These are phyloP conservation scores for Trididemnum clinides DNA, from an alignment of 23 tunicate genomes.

Conservation along the genomic window DNA sequence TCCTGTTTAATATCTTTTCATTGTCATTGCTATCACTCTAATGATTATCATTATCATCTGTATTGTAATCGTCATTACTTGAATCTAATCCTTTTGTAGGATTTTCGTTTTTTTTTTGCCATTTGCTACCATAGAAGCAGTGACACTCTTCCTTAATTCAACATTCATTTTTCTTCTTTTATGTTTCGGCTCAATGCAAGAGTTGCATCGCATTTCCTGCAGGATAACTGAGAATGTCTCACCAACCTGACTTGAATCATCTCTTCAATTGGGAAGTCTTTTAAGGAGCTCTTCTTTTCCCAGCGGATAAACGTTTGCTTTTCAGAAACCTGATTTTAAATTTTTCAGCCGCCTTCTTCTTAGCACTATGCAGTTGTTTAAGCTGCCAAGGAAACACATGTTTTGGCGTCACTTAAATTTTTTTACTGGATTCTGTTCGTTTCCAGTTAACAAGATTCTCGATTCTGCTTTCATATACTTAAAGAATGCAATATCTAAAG, in stretches of 20 bases:
- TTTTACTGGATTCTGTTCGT: neutral
- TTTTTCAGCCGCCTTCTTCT: neutral
- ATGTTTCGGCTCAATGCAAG: conserved; percentile 20
- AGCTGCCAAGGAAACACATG: conserved; percentile 5
- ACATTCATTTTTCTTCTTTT: conserved; percentile 28
- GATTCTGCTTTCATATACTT: conserved; percentile 14
- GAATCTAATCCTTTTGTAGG: neutral
- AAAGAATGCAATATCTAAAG: conserved; percentile 22
- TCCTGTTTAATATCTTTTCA: neutral
- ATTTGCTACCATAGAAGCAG: conserved; percentile 10
- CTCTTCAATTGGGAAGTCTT: conserved; percentile 10
- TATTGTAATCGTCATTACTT: conserved; percentile 4
- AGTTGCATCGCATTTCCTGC: neutral
- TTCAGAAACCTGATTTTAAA: neutral
- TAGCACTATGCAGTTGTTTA: neutral
- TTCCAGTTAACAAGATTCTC: conserved; percentile 18
- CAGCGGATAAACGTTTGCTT: conserved; percentile 8
- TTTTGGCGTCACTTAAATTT: conserved; percentile 1
- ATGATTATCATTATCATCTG: conserved; percentile 5
- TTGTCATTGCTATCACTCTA: neutral
- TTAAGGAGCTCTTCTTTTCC: neutral
- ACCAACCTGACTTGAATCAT: neutral
- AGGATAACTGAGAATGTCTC: conserved; percentile 29
- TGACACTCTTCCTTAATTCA: conserved; percentile 22
- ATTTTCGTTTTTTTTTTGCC: neutral